Conservation (phyloP, 1,140 invertebrate species). For the Drosophila bocqueti region DNA sequence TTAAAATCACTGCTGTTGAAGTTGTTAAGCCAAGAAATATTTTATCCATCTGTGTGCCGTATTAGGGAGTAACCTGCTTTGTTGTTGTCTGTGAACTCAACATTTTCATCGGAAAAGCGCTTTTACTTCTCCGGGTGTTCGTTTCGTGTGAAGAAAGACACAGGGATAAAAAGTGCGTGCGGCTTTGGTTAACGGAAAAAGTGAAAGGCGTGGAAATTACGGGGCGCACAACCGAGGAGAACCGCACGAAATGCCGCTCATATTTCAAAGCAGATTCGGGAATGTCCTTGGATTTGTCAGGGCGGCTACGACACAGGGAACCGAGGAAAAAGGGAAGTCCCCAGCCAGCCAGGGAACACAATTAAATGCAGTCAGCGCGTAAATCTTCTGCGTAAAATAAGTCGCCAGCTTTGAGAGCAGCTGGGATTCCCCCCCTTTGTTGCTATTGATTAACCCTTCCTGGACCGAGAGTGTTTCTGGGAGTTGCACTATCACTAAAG, state of each 20-base stretch:
- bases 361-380: constrained; percentile 50
- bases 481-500: neutral
- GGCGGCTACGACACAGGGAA: constrained; percentile 3
- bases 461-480: neutral
- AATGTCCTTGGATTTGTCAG: constrained; percentile 47
- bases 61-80: neutral
- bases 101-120: neutral
- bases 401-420: constrained; percentile 18
- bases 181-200: constrained; percentile 14
- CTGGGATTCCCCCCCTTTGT: constrained; percentile 15
- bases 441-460: constrained; percentile 6
- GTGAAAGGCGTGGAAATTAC: constrained; percentile 1
- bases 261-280: constrained; percentile 70
- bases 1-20: neutral
- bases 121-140: constrained; percentile 21
- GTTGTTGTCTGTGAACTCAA: neutral
- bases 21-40: neutral
- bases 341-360: constrained; percentile 8
- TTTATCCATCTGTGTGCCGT: neutral
- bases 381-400: constrained; percentile 39
- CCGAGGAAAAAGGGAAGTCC: neutral
- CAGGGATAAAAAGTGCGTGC: constrained; percentile 39
- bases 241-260: constrained; percentile 64
- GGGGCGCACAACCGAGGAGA: constrained; percentile 23
- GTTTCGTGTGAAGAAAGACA: constrained; percentile 45